Conservation (phyloP, 2,888 invertebrate species). For the Kryphioiulus occultus region DNA sequence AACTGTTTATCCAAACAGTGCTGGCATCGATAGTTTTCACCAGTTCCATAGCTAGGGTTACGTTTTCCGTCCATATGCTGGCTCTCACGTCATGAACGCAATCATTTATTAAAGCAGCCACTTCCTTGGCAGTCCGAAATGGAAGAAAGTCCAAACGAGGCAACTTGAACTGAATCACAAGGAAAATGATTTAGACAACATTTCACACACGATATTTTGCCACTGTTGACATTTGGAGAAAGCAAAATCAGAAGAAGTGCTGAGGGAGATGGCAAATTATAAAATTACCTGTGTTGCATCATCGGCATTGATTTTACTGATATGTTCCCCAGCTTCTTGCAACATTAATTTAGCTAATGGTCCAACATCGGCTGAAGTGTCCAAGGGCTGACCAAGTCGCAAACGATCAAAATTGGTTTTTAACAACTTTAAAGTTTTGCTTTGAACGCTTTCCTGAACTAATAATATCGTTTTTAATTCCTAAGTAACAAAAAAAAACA, state of each 20-base stretch:
- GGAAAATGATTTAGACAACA: background rate
- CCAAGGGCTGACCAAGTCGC: background rate
- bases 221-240: background rate
- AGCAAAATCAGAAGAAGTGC: background rate
- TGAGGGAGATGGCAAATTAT: background rate
- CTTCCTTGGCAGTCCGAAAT: constrained; percentile 68
- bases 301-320: background rate
- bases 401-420: background rate
- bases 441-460: constrained; percentile 21
- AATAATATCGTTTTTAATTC: background rate
- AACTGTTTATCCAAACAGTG: constrained; percentile 68
- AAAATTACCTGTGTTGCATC: background rate
- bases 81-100: constrained; percentile 62
- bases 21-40: constrained; percentile 65
- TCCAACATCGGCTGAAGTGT: constrained; percentile 29
- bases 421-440: background rate
- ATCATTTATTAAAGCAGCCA: constrained; percentile 67
- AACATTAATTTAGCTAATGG: background rate
- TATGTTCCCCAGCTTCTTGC: background rate
- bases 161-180: background rate
- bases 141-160: constrained; percentile 56
- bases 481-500: background rate
- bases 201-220: too few species aligned
- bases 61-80: constrained; percentile 69
- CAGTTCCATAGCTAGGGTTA: constrained; percentile 67